Percentiles rank a stretch among this genome's conserved stretches.
phyloP scores from a whole-genome alignment of 2,888 invertebrate species.

The Lampropteryx suffumata region DNA sequence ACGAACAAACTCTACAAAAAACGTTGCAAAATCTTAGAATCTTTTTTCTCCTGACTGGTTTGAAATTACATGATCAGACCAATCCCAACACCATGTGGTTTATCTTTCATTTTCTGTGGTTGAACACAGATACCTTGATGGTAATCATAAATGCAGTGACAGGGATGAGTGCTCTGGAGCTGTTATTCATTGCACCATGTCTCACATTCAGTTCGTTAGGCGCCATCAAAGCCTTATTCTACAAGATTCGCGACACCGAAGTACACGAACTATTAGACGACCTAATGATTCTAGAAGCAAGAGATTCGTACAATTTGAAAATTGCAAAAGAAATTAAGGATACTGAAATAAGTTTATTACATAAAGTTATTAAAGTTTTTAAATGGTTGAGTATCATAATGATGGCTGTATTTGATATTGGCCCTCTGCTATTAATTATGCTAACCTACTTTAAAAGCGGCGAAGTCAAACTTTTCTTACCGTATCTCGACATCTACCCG shows the following conservation, averaged over 20 bases:
- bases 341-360: neutral
- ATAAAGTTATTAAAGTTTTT: constrained; percentile 1
- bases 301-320: neutral
- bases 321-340: neutral
- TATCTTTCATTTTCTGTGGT: neutral
- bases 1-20: neutral
- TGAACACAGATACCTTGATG: neutral
- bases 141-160: no score
- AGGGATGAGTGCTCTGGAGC: neutral
- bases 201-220: neutral
- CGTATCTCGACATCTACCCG: constrained; percentile 30
- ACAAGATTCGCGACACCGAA: neutral
- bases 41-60: constrained; percentile 1
- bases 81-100: neutral
- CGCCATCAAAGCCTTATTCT: neutral
- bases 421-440: constrained; percentile 4
- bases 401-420: constrained; percentile 1
- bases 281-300: constrained; percentile 2
- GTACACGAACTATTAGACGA: constrained; percentile 1
- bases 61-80: constrained; percentile 1
- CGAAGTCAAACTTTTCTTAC: constrained; percentile 1
- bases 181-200: constrained; percentile 6
- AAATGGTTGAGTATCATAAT: neutral
- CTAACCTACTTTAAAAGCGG: constrained; percentile 6
- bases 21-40: neutral